Evolutionary conservation across 2,113 vertebrate genomes (phyloP), one percentile per base, ranked within the genome.

Genomic region (Trogon melanurus): DNA sequence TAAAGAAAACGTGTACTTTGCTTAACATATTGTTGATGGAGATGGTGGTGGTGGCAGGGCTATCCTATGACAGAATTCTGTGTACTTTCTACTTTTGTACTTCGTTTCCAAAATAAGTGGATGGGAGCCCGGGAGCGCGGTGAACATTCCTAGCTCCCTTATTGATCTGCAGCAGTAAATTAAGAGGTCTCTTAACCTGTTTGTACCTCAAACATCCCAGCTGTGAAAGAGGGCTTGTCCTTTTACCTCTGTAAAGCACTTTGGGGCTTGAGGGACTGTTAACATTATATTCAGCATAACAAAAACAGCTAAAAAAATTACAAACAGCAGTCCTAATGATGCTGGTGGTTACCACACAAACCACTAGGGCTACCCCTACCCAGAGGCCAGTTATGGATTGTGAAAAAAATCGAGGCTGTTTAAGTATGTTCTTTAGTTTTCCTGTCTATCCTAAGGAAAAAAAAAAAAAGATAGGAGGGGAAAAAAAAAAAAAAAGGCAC

Each of bases 311-410:
- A 41, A 41, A 41, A 41, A n/a, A n/a, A n/a, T n/a, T 47, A 27
- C 9, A 80, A 41, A 13, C 54, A 30, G 48, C 25, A 48, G 9
- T 36, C 26, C 48, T 65, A 41, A 41, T 41, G 44, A 6, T 18
- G 22, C 25, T 67, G 22, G 11, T 62, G 65, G 34, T 34, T 65
- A 21, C 29, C 36, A 3, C 1, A 8, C 14, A 56, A 66, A 45
- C 57, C 6, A 2, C 0, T 3, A 74, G 38, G 58, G 36, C 6
- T n/a, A 21, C 47, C 17, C 9, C 23, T 45, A 54, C 8, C 9
- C 51, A 84, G 30, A 27, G 3, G 27, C 30, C 53, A n/a, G 21
- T 11, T 57, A 44, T 1, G 85, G 14, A 48, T 20, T 50, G 13
- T 53, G 72, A 32, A 82, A 89, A 91, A 84, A 82, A 71, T 30